Evolutionary conservation across 1,140 invertebrate genomes (phyloP).

Genomic region (Trichomalopsis sarcophagae): DNA sequence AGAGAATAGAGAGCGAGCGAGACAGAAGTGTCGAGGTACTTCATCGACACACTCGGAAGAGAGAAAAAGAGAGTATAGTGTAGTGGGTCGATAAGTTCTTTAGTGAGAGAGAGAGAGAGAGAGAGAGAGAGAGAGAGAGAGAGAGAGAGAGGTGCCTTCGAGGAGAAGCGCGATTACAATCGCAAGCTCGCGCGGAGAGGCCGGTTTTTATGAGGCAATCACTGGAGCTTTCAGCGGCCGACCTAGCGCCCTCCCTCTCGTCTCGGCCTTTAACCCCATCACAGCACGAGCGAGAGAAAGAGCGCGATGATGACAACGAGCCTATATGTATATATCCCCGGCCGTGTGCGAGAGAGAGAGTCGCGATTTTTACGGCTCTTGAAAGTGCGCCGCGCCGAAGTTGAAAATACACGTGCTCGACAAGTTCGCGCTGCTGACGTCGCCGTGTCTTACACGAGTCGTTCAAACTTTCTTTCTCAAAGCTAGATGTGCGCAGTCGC

Average conservation of each 20-base stretch:
- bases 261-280: conserved; percentile 30
- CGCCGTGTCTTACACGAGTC: background rate
- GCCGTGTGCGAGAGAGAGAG: background rate
- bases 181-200: conserved; percentile 39
- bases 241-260: conserved; percentile 15
- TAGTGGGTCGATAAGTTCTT: conserved; percentile 51
- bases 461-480: background rate
- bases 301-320: background rate
- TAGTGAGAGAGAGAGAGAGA: conserved; percentile 14
- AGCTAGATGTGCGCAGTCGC: too few relatives aligned
- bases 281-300: background rate
- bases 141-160: background rate
- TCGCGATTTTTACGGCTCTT: conserved; percentile 53
- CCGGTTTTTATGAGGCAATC: conserved; percentile 61
- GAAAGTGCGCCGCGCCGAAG: background rate
- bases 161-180: conserved; percentile 53
- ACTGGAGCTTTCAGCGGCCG: conserved; percentile 52
- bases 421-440: background rate
- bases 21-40: background rate
- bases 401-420: conserved; percentile 22
- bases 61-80: conserved; percentile 28
- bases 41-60: conserved; percentile 2
- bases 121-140: background rate
- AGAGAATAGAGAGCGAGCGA: background rate
- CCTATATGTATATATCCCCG: background rate